phyloP scores from a whole-genome alignment of 2,113 vertebrate species.

The Danionella cerebrum region DNA sequence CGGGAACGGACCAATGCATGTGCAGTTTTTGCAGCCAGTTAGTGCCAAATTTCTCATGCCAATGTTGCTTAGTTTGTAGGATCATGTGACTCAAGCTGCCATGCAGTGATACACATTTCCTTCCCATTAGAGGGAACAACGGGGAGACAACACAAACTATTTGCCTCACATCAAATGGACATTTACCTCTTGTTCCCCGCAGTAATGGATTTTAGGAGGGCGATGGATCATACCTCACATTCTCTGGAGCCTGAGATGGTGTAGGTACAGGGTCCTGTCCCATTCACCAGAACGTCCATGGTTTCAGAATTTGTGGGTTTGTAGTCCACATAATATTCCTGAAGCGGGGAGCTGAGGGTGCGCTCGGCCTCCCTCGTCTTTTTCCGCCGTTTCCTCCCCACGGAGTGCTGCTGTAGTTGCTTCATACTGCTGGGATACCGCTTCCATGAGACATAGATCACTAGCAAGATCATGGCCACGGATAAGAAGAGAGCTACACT shows the following conservation, averaged over 20 bases:
- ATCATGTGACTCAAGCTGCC: constrained; percentile 54
- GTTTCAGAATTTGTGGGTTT: constrained; percentile 96
- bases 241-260: constrained; percentile 98
- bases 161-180: constrained; percentile 59
- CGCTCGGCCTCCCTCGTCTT: constrained; percentile 83
- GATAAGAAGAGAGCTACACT: constrained; percentile 91
- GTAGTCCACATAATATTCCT: constrained; percentile 99
- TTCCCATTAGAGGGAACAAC: constrained; percentile 38
- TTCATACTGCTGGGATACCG: constrained; percentile 93
- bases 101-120: constrained; percentile 56
- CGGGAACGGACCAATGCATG: constrained; percentile 57
- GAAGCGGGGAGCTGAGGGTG: constrained; percentile 89
- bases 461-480: constrained; percentile 90
- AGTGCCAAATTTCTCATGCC: constrained; percentile 38
- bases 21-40: no score
- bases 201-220: constrained; percentile 90
- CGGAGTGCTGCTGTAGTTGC: constrained; percentile 85
- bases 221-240: constrained; percentile 98
- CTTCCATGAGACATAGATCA: constrained; percentile 96
- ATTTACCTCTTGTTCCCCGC: constrained; percentile 95
- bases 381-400: constrained; percentile 86
- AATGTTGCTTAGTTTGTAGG: constrained; percentile 31
- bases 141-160: constrained; percentile 22
- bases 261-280: constrained; percentile 94
- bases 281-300: constrained; percentile 97